Base-by-base conservation (phyloP, 1,140 invertebrate species). In the Heterodera schachtii region DNA sequence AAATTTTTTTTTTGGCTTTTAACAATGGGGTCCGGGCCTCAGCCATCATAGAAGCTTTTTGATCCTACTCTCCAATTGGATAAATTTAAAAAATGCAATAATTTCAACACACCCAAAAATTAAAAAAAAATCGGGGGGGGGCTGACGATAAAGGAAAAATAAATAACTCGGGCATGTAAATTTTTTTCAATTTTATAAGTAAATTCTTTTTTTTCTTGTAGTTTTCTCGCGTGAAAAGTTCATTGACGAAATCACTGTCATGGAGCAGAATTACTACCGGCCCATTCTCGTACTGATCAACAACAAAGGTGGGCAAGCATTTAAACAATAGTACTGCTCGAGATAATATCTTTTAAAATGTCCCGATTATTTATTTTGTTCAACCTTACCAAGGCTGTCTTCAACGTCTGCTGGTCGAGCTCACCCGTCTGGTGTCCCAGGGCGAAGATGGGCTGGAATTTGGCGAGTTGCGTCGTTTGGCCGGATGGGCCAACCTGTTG, bases 221-320 rank as follows among this genome's bases (percentile, higher is more conserved):
- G 77, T 78, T 13, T 43, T 78, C 21, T 69, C 77, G 5, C 57
- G 49, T 8, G 11, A 78, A 47, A 78, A 78, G 49, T 21, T 43
- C 21, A 78, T 78, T 41, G 77, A 52, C 3, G 47, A 13, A 41
- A 31, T 78, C 47, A 69, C 77, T 66, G 52, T 21, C 19, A 16
- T 52, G 66, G 77, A 78, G 31, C 77, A 78, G 70, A 47, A 70
- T 66, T 78, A 70, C 44, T 78, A 78, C 46, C 52, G 64, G 21
- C 70, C 66, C 31, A n/a, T 77, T 8, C 67, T 77, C 43, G 19
- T 31, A 4, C 41, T 71, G 69, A 71, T 71, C 69, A 43, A 46
- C 44, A 46, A 71, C 41, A 71, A 71, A 46, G 69, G 69, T 71
- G 9, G n/a, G 11, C 69, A 52, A 0, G 67, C 6, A n/a, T n/a